phyloP scores from a whole-genome alignment of 2,888 invertebrate genomes.

The Leptopilina syphax region DNA sequence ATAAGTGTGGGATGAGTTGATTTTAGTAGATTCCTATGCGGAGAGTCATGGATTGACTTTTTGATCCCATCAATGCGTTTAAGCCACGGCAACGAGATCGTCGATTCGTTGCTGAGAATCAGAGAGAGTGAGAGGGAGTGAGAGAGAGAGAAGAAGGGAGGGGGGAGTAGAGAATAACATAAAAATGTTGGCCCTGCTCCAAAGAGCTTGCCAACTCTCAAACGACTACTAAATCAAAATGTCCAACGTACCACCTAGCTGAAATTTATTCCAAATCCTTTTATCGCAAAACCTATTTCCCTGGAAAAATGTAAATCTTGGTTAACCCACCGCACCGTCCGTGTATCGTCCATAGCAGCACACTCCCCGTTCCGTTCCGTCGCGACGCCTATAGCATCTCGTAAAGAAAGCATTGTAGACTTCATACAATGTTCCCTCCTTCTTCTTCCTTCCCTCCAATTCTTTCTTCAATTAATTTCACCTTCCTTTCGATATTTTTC shows the following conservation, averaged over 20 bases:
- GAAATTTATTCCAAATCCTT: constrained; percentile 74
- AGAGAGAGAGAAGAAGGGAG: neutral
- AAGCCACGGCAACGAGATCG: constrained; percentile 25
- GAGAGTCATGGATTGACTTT: constrained; percentile 29
- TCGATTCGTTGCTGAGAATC: constrained; percentile 6
- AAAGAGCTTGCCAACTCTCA: constrained; percentile 74
- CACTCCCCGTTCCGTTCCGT: neutral
- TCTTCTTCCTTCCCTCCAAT: neutral
- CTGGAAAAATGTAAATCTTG: constrained; percentile 70
- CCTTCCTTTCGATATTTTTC: neutral
- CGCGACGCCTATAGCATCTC: constrained; percentile 37
- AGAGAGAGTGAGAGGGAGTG: neutral
- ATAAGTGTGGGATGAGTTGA: neutral
- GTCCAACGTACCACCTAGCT: constrained; percentile 60
- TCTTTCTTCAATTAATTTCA: constrained; percentile 20
- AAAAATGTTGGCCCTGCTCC: constrained; percentile 73
- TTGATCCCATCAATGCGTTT: constrained; percentile 37
- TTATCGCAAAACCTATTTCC: constrained; percentile 72
- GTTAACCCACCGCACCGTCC: constrained; percentile 57
- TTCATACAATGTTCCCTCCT: constrained; percentile 12
- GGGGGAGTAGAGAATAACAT: constrained; percentile 64
- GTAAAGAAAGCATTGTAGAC: constrained; percentile 25
- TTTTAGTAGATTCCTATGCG: constrained; percentile 31
- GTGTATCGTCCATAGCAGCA: constrained; percentile 35
- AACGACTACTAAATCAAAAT: constrained; percentile 75